Conservation (phyloP, 1,140 invertebrate species). For the Neoseiulus cucumeris region DNA sequence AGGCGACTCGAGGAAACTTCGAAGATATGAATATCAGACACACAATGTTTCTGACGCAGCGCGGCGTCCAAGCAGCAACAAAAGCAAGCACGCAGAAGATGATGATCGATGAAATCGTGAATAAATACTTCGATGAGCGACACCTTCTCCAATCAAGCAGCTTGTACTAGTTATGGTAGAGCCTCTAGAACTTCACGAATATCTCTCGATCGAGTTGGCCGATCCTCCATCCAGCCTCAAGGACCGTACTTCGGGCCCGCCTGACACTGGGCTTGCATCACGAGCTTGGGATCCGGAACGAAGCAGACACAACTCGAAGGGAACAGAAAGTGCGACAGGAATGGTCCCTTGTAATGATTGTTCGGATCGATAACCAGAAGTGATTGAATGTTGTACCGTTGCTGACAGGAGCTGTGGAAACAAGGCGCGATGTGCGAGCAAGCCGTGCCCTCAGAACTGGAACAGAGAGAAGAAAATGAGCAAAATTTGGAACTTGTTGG, state of each 20-base stretch:
- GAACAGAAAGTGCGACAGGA: slow-evolving; percentile 22
- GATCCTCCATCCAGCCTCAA: too few relatives aligned
- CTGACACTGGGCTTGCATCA: background rate
- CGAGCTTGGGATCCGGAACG: slow-evolving; percentile 14
- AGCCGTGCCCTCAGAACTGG: slow-evolving; percentile 17
- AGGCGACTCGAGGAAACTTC: too few relatives aligned
- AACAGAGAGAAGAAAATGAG: background rate
- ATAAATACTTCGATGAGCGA: too few relatives aligned
- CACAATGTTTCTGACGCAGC: too few relatives aligned
- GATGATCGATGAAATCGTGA: too few relatives aligned
- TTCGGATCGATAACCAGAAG: slow-evolving; percentile 22
- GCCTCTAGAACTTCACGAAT: too few relatives aligned
- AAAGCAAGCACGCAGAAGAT: too few relatives aligned
- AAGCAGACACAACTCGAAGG: slow-evolving; percentile 23
- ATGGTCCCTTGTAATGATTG: slow-evolving; percentile 22
- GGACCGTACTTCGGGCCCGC: background rate
- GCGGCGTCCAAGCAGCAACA: too few relatives aligned
- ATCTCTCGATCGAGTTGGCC: too few relatives aligned
- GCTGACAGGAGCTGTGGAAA: slow-evolving; percentile 21
- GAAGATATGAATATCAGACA: too few relatives aligned
- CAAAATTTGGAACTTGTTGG: background rate
- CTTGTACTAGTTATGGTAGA: too few relatives aligned
- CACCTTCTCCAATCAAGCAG: too few relatives aligned
- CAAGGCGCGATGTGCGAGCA: slow-evolving; percentile 23
- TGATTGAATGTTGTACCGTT: slow-evolving; percentile 22